phyloP scores from a whole-genome alignment of 2,113 vertebrate genomes.

The Garra rufa region DNA sequence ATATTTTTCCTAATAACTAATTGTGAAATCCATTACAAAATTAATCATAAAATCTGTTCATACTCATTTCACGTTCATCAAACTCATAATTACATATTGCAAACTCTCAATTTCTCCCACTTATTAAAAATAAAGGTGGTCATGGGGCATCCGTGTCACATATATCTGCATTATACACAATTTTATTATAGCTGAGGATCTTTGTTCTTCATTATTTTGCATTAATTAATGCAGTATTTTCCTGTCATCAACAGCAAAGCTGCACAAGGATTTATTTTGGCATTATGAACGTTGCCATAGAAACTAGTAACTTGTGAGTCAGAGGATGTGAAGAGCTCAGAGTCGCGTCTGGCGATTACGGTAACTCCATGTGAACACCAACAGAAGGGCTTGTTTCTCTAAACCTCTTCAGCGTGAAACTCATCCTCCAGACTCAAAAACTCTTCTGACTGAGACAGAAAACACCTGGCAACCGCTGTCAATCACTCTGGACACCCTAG shows the following conservation, averaged over 20 bases:
- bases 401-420: not conserved
- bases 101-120: not conserved
- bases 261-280: not conserved
- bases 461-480: not conserved
- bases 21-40: too few species aligned
- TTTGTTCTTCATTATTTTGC: not conserved
- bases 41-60: too few species aligned
- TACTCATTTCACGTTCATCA: too few species aligned
- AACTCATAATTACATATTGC: not conserved
- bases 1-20: too few species aligned
- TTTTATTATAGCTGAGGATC: not conserved
- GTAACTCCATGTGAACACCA: not conserved
- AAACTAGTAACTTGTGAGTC: not conserved
- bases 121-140: not conserved
- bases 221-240: not conserved
- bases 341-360: too few species aligned
- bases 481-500: not conserved
- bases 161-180: not conserved
- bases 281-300: not conserved
- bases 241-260: not conserved
- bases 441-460: too few species aligned
- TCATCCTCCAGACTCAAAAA: not conserved
- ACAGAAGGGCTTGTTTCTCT: not conserved
- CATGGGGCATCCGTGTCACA: not conserved
- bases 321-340: not conserved